Base-by-base conservation (phyloP, 2,113 vertebrate species). In the Nettapus auritus region DNA sequence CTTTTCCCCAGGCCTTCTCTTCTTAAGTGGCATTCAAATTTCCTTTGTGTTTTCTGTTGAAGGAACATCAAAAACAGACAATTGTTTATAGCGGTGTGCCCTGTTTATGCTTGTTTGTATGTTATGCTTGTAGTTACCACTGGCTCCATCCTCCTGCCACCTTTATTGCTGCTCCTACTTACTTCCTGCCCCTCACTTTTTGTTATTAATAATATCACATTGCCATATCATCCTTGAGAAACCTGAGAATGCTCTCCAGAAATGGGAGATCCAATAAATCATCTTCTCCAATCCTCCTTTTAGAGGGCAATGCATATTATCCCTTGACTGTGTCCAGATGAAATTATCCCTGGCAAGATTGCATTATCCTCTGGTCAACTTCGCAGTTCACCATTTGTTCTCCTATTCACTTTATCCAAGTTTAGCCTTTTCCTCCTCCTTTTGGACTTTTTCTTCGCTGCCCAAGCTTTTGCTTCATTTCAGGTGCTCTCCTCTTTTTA, bases 91-190 rank as follows among this genome's bases (percentile, higher is more conserved):
- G 31, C 17, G 64, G 7, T 20, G 52, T 73, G 77, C 38, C 69
- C 25, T 55, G 36, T 86, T 94, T 78, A 17, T 64, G 18, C 26
- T 63, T 77, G 31, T 60, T 90, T 79, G 34, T 14, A 9, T n/a
- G n/a, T n/a, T n/a, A n/a, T n/a, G n/a, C n/a, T n/a, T n/a, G 34
- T 14, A 9, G 33, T 74, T 86, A 74, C 44, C 3, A 6, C 17
- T 78, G 0, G 1, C 33, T 69, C 73, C 0, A 0, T 67, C 48
- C 18, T 81, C 60, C 77, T 2, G 0, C 29, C 6, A 2, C 53
- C 26, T 86, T 82, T 76, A 33, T 36, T 5, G 2, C 5, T 14
- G n/a, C 7, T 5, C 21, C 31, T 44, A 4, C 76, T 92, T 89
- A 36, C 26, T 89, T 82, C 70, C 81, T 76, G 33, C 5, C 42